Base-by-base conservation (phyloP, 2,888 invertebrate species). In the Lordiphosa fenestrarum region DNA sequence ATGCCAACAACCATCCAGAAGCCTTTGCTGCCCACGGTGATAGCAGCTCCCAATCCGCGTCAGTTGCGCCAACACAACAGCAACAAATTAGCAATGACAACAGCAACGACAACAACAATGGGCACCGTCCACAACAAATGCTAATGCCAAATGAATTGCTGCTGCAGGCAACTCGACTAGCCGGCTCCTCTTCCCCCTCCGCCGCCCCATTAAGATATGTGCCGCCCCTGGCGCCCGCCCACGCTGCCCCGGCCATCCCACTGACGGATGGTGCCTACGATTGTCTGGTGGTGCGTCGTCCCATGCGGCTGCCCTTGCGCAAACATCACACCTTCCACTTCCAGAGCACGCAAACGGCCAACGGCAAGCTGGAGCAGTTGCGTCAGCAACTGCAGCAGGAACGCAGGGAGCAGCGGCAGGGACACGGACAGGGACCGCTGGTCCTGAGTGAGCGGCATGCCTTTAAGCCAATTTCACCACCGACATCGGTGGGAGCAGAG, bases 321-420 rank as follows among this genome's bases (percentile, higher is more conserved):
- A 90, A 90, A 81, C 89, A 90, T 81, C 90, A 90, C 69, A 89
- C 88, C 59, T 90, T 90, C 71, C 89, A 90, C 71, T 89, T 90
- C 56, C 89, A 90, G 72, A 84, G 84, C 53, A 87, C 86, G 33
- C 87, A 89, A 67, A 89, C 88, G 42, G 87, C 88, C 53, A 86
- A 86, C 50, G 88, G 87, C 62, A 84, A 84, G 65, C 60, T 88
- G 69, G 86, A 86, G 47, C 84, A 82, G 59, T 69, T 86, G 71
- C 84, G 84, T 30, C 67, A 61, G 52, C 72, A 70, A 53, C 60
- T 72, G 51, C 78, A 76, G 23, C 80, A 80, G 41, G 68, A 73
- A 39, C 68, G 69, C 39, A 63, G 67, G 39, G 59, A 67, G 41
- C 67, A 70, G 51, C 70, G 63, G 23, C 73, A 61, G 41, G 41